A percentile compares a stretch with the other conserved stretches of the same genome.
Evolutionary conservation across 2,888 invertebrate species (phyloP).

Genomic region (Fragum whitleyi): DNA sequence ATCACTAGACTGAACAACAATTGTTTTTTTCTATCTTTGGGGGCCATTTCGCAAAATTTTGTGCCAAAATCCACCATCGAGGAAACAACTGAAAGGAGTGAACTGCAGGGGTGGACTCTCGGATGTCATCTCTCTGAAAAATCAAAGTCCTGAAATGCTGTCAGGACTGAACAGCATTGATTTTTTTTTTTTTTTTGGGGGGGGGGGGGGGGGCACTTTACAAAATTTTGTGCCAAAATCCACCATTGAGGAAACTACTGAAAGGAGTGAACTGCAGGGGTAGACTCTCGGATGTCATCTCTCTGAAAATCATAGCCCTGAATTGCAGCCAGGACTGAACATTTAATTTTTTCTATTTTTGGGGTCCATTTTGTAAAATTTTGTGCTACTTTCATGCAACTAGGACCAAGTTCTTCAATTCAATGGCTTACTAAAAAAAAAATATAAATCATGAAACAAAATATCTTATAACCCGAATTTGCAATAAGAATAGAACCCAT

Average conservation of each 20-base stretch:
- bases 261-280: conserved; percentile 89
- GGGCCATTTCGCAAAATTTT: too few relatives aligned
- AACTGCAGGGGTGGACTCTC: conserved; percentile 85
- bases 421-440: too few relatives aligned
- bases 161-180: not conserved
- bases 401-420: too few relatives aligned
- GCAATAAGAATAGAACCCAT: too few relatives aligned
- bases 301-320: not conserved
- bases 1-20: not conserved
- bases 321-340: too few relatives aligned
- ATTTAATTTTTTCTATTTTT: not conserved
- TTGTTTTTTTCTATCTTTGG: not conserved
- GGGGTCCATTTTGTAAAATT: too few relatives aligned
- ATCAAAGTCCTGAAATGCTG: too few relatives aligned
- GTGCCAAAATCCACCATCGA: conserved; percentile 97
- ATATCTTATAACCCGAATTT: too few relatives aligned
- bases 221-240: conserved; percentile 98
- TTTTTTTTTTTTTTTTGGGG: not conserved
- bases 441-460: too few relatives aligned
- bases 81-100: conserved; percentile 91
- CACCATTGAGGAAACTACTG: conserved; percentile 92
- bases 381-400: too few relatives aligned
- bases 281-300: not conserved
- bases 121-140: not conserved
- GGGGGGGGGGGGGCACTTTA: too few relatives aligned